Evolutionary conservation across 2,888 invertebrate genomes (phyloP), one percentile per base, ranked within the genome.

Genomic region (Campopleginae sp.): DNA sequence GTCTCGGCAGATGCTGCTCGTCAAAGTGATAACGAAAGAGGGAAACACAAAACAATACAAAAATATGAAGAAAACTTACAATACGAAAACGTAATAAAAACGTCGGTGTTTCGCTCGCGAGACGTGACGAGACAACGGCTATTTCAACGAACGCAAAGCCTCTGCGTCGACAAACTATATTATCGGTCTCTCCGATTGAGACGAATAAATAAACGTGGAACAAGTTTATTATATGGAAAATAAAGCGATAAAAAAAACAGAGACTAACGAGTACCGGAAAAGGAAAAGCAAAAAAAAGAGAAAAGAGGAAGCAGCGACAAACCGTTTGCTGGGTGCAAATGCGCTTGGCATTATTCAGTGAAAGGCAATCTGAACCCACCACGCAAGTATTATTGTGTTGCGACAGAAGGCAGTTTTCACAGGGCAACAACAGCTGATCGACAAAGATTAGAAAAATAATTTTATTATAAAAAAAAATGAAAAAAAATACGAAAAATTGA

Each of bases 391-490:
- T 93, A 93, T 92, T 93, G 92, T 93, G 93, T 93, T 93, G 93
- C 95, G 94, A 95, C 95, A 95, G 94, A 95, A 95, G 95, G 95
- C 95, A 95, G 95, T 95, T 95, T 95, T 95, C 95, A 95, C 95
- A 95, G 94, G 95, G 95, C 95, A 95, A 95, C 95, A 95, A 95
- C 95, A 94, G 94, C 95, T 94, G 94, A 94, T 95, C 95, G 95
- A 95, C 95, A 95, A 95, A 95, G 94, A 94, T 94, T 94, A 94
- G 94, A 94, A 91, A 94, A 94, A 94, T 94, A 93, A 94, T 94
- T 93, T 95, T 95, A 95, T 91, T 92, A 92, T 95, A 95, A 95
- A 94, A 95, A 95, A 94, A 93, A 93, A 94, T 94, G 94, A 95
- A 95, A 93, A 90, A 94, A 94, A 94, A 95, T 70, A 81, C 66